Conservation (phyloP, 2,888 invertebrate genomes). For the Brachyopa scutellaris region DNA sequence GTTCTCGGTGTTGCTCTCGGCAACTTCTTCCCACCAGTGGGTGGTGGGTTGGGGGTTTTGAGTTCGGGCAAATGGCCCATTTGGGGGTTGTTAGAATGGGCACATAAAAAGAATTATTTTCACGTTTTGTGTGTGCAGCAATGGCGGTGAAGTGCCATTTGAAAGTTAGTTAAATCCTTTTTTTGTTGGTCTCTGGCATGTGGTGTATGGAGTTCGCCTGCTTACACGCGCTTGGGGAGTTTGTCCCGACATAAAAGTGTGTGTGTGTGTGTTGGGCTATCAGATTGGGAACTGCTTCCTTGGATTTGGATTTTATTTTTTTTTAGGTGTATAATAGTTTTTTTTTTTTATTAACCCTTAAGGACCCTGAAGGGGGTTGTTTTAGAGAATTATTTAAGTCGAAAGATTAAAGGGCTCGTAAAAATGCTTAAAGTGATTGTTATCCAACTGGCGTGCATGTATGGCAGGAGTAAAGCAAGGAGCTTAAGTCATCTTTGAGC, state of each 20-base stretch:
- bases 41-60: constrained; percentile 72
- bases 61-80: constrained; percentile 82
- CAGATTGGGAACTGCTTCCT: constrained; percentile 46
- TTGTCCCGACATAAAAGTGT: constrained; percentile 47
- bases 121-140: constrained; percentile 77
- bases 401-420: neutral
- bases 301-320: constrained; percentile 44
- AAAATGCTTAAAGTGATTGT: constrained; percentile 33
- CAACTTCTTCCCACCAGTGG: constrained; percentile 17
- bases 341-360: constrained; percentile 48
- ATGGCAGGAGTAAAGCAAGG: too few relatives aligned
- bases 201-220: constrained; percentile 28
- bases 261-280: constrained; percentile 40
- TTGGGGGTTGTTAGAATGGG: constrained; percentile 82
- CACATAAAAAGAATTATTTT: constrained; percentile 82
- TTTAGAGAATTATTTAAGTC: constrained; percentile 28
- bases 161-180: constrained; percentile 73
- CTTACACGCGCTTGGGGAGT: constrained; percentile 54
- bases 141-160: constrained; percentile 71
- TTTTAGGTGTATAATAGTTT: constrained; percentile 16
- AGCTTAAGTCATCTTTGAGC: too few relatives aligned
- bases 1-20: constrained; percentile 70
- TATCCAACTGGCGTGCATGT: neutral
- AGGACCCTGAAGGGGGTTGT: constrained; percentile 34
- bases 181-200: constrained; percentile 46